Percentiles rank a stretch among this genome's conserved stretches.
Evolutionary conservation across 2,797 vertebrate genomes (phyloP).

Genomic region (Tokudaia muenninki): DNA sequence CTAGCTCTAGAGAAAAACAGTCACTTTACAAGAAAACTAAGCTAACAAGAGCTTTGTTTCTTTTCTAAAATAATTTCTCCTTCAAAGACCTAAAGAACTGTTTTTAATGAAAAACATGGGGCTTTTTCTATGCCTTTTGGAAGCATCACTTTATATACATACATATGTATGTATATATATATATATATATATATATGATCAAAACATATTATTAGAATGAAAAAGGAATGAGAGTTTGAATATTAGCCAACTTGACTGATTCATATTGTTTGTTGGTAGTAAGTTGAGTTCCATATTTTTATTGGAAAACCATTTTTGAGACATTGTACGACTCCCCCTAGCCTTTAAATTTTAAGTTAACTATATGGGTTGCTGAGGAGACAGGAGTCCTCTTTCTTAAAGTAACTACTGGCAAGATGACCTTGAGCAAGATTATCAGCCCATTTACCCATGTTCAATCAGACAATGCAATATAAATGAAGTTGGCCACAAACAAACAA

Average conservation of each 20-base stretch:
- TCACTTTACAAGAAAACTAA: background rate
- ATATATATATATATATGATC: too few relatives aligned
- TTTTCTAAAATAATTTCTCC: background rate
- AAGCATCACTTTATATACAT: too few relatives aligned
- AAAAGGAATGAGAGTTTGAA: background rate
- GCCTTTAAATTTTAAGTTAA: background rate
- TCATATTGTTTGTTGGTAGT: constrained; percentile 42
- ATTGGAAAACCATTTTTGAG: constrained; percentile 39
- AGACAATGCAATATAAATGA: background rate
- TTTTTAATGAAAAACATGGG: background rate
- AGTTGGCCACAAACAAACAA: background rate
- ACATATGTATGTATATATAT: too few relatives aligned
- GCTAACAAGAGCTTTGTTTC: background rate
- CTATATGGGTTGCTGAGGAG: too few relatives aligned
- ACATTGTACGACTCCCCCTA: background rate
- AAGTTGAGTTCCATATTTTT: constrained; percentile 26
- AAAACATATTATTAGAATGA: background rate
- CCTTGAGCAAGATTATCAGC: background rate
- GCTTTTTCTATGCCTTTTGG: background rate
- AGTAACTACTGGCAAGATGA: background rate
- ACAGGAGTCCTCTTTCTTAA: background rate
- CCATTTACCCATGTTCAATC: too few relatives aligned
- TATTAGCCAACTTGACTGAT: background rate
- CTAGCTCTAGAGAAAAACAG: background rate
- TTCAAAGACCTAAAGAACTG: background rate